Base-by-base conservation (phyloP, 2,888 invertebrate species). In the Pristionchus arcanus region DNA sequence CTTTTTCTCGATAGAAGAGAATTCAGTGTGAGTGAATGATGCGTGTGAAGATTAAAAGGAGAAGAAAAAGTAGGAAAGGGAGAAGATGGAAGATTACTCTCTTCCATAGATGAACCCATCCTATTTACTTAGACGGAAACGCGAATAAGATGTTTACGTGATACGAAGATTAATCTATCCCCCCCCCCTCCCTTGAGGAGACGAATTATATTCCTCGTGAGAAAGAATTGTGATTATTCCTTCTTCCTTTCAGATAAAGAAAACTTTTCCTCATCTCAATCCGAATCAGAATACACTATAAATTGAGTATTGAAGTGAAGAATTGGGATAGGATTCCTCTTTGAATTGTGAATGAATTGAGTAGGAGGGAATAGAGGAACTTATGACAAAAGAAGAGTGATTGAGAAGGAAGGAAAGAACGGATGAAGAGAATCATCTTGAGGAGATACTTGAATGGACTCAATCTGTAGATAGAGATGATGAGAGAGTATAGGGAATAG, bases 11-110 rank as follows among this genome's bases (percentile, higher is more conserved):
- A n/a, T 42, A 25, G 28, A 42, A 53, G n/a, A 42, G 42, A 53
- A 81, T 53, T 81, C 42, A 42, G 53, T 81, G 74, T 37, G 74
- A 74, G 74, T 74, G 81, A 81, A n/a, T 81, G 81, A 81, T 81
- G 81, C 42, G 81, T 81, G 81, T 25, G 81, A 49, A 81, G 53
- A 81, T 25, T 49, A 81, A 53, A 81, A 34, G 49, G 49, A 71
- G 34, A 49, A 81, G 81, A 81, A 49, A n/a, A 49, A 49, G 42
- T 9, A n/a, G 9, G 9, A 63, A n/a, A 16, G n/a, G 34, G 34
- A 31, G 71, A 71, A 71, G 71, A 71, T 31, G 71, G 31, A 71
- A 71, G 71, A 71, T 31, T 71, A 63, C n/a, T 63, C 63, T 7
- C 21, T 11, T 25, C 25, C 4, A 63, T 16, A 34, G 25, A 31